Evolutionary conservation across 2,113 vertebrate genomes (phyloP), one percentile per base, ranked within the genome.

Genomic region (human): DNA sequence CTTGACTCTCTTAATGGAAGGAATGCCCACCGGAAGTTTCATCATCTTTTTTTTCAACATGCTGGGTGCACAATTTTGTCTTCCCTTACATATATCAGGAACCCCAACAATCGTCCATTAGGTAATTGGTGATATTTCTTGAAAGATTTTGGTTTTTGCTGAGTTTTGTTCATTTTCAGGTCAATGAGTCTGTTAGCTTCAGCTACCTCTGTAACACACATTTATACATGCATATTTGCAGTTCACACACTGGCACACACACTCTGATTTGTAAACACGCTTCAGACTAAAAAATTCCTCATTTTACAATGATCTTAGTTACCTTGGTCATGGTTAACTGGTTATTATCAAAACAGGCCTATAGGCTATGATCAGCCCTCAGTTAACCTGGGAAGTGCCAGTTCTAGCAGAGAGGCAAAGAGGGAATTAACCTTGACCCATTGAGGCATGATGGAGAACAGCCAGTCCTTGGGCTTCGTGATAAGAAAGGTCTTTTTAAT

Each of bases 401-500:
- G 2, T 85, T 17, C 32, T 81, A 93, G 68, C 55, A 90, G 75
- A 97, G 76, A 59, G 55, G 32, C 38, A 14, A 64, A 90, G 50
- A 81, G 45, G 72, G 18, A 89, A 52, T 30, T 94, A 57, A 91
- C 86, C 88, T 94, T 97, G 85, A 96, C 59, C 57, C 55, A 30
- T 52, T 85, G 85, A 73, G 59, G 68, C 14, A 61, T 55, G 45
- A 3, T 86, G 35, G 73, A 91, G 93, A 95, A 81, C 70, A 93
- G 52, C 78, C 76, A 89, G 64, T 82, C 55, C 38, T 94, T 70
- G 43, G 38, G 52, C 93, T 76, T 48, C 64, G 30, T 52, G 68
- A 75, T 79, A 40, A 94, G 70, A 70, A 93, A 85, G 48, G 50
- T 89, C 79, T 93, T 88, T 96, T 94, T 89, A 85, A 97, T 90